A percentile compares a stretch with the other conserved stretches of the same genome.
phyloP scores from a whole-genome alignment of 2,113 vertebrate genomes.

The Cichladusa arquata region DNA sequence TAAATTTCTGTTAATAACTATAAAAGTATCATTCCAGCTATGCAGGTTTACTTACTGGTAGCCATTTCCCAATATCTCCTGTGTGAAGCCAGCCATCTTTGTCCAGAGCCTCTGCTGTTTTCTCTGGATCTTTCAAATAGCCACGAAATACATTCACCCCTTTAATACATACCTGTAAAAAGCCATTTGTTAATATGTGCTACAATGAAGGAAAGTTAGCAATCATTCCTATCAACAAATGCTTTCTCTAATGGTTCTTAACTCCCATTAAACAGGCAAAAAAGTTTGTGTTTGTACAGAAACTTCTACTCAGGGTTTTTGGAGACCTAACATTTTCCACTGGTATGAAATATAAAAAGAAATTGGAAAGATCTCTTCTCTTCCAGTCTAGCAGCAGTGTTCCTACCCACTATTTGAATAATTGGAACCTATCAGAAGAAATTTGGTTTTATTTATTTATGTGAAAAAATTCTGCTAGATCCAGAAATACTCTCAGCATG shows the following conservation, averaged over 20 bases:
- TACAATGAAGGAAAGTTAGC: neutral
- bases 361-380: neutral
- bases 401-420: neutral
- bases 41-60: conserved; percentile 81
- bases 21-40: neutral
- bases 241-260: neutral
- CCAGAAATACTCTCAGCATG: neutral
- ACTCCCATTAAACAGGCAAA: neutral
- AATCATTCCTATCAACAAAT: neutral
- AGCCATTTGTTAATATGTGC: neutral
- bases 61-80: conserved; percentile 94
- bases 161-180: conserved; percentile 89
- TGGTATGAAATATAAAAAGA: neutral
- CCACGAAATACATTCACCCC: conserved; percentile 92
- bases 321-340: neutral
- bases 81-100: conserved; percentile 95
- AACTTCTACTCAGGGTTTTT: neutral
- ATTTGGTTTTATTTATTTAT: neutral
- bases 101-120: conserved; percentile 87
- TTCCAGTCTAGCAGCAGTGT: neutral
- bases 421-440: neutral
- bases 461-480: neutral
- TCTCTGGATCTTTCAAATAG: conserved; percentile 90
- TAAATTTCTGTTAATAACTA: neutral
- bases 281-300: neutral